These are phyloP conservation scores for Acrossocheilus fasciatus DNA, from an alignment of 2,797 vertebrate species.

Conservation along the genomic window DNA sequence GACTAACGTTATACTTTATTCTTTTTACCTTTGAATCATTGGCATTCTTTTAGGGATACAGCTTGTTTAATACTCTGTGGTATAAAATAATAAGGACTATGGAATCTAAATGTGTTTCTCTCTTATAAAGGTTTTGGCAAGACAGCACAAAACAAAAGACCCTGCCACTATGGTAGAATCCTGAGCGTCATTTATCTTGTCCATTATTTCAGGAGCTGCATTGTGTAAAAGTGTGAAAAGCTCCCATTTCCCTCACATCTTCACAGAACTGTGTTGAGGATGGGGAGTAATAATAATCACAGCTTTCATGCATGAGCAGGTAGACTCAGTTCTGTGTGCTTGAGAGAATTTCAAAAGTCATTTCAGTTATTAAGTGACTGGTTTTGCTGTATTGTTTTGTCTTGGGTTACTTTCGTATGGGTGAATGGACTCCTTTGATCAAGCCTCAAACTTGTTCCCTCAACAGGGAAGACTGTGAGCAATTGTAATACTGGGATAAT, in stretches of 20 bases:
- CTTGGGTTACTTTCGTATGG: slow-evolving; percentile 12
- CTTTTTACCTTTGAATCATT: slow-evolving; percentile 33
- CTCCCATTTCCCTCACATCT: slow-evolving; percentile 64
- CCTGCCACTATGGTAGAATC: slow-evolving; percentile 64
- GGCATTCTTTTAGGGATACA: slow-evolving; percentile 29
- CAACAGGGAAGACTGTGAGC: not conserved
- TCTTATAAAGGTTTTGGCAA: slow-evolving; percentile 30
- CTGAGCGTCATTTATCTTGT: slow-evolving; percentile 73
- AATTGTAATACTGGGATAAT: slow-evolving; percentile 9
- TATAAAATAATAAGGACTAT: slow-evolving; percentile 8
- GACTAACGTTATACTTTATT: not conserved
- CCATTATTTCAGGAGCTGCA: slow-evolving; percentile 74
- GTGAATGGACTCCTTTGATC: slow-evolving; percentile 7
- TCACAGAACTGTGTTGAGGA: slow-evolving; percentile 68
- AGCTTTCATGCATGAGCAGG: slow-evolving; percentile 79
- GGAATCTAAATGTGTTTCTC: slow-evolving; percentile 37
- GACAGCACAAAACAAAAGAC: slow-evolving; percentile 11
- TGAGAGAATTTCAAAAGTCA: slow-evolving; percentile 66
- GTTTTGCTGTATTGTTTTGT: slow-evolving; percentile 37
- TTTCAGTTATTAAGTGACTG: slow-evolving; percentile 47
- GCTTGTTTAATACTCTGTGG: slow-evolving; percentile 9
- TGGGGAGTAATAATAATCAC: slow-evolving; percentile 77
- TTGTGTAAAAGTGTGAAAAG: slow-evolving; percentile 74
- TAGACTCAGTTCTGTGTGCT: slow-evolving; percentile 75
- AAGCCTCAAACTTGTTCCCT: slow-evolving; percentile 2